Conservation (phyloP, 92 coral and sea anemone species). For the Micromussa lordhowensis region DNA sequence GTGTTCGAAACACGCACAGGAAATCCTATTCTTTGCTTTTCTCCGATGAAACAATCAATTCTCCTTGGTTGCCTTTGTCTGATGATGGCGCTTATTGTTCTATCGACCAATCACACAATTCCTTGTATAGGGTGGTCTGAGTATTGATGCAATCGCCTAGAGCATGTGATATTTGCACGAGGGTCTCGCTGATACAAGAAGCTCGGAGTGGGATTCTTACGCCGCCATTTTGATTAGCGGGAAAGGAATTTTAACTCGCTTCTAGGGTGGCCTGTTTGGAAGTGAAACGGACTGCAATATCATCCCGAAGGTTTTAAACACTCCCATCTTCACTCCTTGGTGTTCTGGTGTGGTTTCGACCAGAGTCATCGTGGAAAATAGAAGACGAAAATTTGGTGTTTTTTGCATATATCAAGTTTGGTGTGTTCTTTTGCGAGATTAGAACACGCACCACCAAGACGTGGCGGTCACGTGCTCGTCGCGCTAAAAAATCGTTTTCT, state of each 20-base stretch:
- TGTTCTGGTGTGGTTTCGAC: constrained; percentile 32
- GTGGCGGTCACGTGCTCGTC: constrained; percentile 99
- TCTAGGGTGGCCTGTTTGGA: constrained; percentile 58
- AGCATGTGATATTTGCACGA: constrained; percentile 94
- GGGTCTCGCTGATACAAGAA: constrained; percentile 90
- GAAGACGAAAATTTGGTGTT: constrained; percentile 76
- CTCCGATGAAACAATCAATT: constrained; percentile 67
- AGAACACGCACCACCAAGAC: constrained; percentile 99
- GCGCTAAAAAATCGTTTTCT: constrained; percentile 88
- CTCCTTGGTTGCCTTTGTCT: constrained; percentile 73
- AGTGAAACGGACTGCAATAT: constrained; percentile 53
- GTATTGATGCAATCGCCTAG: constrained; percentile 86
- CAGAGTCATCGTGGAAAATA: constrained; percentile 58
- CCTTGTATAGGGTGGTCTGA: constrained; percentile 79
- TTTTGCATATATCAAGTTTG: constrained; percentile 96
- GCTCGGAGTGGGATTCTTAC: constrained; percentile 85
- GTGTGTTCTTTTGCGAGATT: constrained; percentile 99
- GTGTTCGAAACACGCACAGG: constrained; percentile 34
- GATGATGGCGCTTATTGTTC: constrained; percentile 76
- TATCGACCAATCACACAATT: constrained; percentile 85
- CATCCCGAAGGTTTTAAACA: constrained; percentile 67
- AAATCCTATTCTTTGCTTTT: constrained; percentile 12
- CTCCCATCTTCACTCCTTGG: constrained; percentile 63
- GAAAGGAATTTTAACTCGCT: constrained; percentile 80
- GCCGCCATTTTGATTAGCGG: constrained; percentile 93